Conservation (phyloP, 2,888 invertebrate species). For the Netelia inedita region DNA sequence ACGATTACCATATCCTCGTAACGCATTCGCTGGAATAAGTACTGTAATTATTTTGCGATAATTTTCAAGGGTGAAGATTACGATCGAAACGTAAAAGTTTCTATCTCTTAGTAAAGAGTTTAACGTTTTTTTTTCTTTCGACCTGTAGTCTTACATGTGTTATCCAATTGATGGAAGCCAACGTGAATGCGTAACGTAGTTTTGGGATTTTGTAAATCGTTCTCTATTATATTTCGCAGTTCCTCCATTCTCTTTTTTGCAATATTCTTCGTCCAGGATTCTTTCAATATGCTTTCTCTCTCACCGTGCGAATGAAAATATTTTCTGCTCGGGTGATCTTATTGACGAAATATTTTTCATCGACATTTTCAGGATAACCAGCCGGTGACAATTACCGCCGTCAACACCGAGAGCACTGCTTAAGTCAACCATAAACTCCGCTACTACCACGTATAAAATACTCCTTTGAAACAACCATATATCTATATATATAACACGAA, state of each 20-base stretch:
- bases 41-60: neutral
- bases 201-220: too few relatives aligned
- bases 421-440: conserved; percentile 77
- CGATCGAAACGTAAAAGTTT: too few relatives aligned
- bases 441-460: conserved; percentile 64
- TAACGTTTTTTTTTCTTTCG: too few relatives aligned
- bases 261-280: conserved; percentile 1
- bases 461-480: conserved; percentile 45
- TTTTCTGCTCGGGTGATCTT: neutral
- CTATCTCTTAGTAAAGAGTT: too few relatives aligned
- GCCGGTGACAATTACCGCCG: conserved; percentile 87
- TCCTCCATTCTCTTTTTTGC: neutral
- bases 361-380: conserved; percentile 86
- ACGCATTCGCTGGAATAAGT: neutral
- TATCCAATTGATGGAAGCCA: too few relatives aligned
- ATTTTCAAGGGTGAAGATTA: neutral
- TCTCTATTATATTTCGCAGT: too few relatives aligned
- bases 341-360: conserved; percentile 40
- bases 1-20: neutral
- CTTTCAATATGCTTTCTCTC: neutral
- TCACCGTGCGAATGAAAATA: neutral
- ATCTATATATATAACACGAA: conserved; percentile 73
- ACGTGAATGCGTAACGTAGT: too few relatives aligned
- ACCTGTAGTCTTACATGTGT: too few relatives aligned
- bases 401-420: conserved; percentile 87